Evolutionary conservation across 2,113 vertebrate genomes (phyloP).

Genomic region (Spilogale gracilis): DNA sequence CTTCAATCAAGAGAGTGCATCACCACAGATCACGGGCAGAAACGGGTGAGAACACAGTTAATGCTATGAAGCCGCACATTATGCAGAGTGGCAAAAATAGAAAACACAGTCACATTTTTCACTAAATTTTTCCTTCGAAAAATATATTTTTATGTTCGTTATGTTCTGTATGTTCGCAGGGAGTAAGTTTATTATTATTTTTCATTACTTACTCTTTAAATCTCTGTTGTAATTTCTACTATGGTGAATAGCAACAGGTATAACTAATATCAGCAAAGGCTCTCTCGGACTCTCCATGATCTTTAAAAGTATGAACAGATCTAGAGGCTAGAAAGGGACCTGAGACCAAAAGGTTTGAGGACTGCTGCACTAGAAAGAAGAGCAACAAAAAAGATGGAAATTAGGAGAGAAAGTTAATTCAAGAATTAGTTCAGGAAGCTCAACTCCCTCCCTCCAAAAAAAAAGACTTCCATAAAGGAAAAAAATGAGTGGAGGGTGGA

Average conservation of each 20-base stretch:
- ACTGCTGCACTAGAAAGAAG: background rate
- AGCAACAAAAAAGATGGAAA: background rate
- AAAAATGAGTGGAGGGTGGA: background rate
- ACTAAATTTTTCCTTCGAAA: slow-evolving; percentile 20
- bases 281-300: background rate
- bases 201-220: slow-evolving; percentile 27
- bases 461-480: background rate
- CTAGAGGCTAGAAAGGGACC: background rate
- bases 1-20: background rate
- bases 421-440: background rate
- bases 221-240: slow-evolving; percentile 44
- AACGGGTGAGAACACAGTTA: background rate
- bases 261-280: background rate
- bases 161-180: background rate
- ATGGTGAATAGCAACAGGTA: background rate
- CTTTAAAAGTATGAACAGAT: background rate
- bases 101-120: background rate
- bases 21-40: background rate
- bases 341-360: background rate
- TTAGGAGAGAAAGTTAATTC: background rate
- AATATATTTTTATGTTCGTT: background rate
- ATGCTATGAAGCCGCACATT: background rate
- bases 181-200: background rate
- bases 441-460: background rate
- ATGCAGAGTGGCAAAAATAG: slow-evolving; percentile 3